Base-by-base conservation (phyloP, 2,113 vertebrate species). In the Turdus rufiventris region DNA sequence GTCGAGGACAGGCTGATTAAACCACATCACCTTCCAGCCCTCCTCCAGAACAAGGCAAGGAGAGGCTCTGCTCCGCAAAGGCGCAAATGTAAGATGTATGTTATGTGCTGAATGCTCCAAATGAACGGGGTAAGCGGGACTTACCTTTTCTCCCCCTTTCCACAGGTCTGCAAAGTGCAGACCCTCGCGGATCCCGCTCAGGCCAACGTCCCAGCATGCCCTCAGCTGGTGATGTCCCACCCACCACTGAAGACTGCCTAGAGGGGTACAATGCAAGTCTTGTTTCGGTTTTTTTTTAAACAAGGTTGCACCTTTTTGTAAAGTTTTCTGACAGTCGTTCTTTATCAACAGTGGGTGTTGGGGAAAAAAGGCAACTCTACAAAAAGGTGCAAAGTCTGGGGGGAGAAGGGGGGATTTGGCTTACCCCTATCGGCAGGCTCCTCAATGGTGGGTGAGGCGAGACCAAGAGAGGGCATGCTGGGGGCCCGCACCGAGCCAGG, bases 401-500 rank as follows among this genome's bases (percentile, higher is more conserved):
- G 80, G 34, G 9, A n/a, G 19, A 88, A 26, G 88, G 89, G 83
- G 94, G 86, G 88, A 97, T 93, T 88, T 67, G 93, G 97, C 93
- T 91, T 97, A 98, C 97, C 97, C 98, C 97, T 93, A 97, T 79
- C 56, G 97, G 96, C 96, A 98, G 97, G 96, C 97, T 97, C 97
- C 97, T 98, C 97, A 97, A 75, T 91, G 97, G 97, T 81, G 97
- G 97, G 93, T 97, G 97, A 88, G 88, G 93, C 92, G 97, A 96
- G 75, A 77, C 96, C 97, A 97, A 92, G 92, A 98, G 95, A 96
- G 97, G 94, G 85, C 97, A 98, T 95, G 95, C 73, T 97, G 96
- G 97, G 94, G 97, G 89, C 93, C 95, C 97, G 74, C 97, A 97
- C 91, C 97, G 97, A 90, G 97, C 95, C 94, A 97, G 95, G 89